Base-by-base conservation (phyloP, 2,797 vertebrate genomes). In the Siniperca scherzeri region DNA sequence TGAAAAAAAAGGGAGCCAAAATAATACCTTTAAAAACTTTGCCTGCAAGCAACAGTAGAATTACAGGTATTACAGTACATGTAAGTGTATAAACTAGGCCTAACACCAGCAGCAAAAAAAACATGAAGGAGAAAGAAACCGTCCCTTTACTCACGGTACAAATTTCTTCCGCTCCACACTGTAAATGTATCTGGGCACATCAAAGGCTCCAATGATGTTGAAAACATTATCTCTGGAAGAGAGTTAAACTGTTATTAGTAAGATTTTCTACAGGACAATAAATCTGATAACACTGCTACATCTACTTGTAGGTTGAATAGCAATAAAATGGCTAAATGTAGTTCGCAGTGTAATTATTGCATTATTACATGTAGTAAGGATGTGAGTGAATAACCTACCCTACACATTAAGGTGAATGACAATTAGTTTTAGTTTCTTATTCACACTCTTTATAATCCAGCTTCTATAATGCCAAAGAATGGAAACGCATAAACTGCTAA, bases 161-260 rank as follows among this genome's bases (percentile, higher is more conserved):
- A 99, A 99, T 80, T 99, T 99, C 95, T 99, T 99, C 69, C 97
- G 96, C 92, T 99, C 98, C 61, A 95, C 92, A 86, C 94, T 99
- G 93, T 99, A 99, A 88, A 99, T 95, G 68, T 95, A 99, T 89
- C 97, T 95, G 67, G 98, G 99, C 38, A 98, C 93, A 80, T 99
- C 97, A 60, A 97, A 99, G 19, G 98, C 98, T 93, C 98, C 98
- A 69, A 99, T 98, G 78, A 99, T 97, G 95, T 97, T 99, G 94
- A 99, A 98, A 87, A 98, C 95, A 82, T 97, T 97, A 85, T 98
- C 97, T 93, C 99, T 99, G 95, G 25, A 95, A 92, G 30, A 70
- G 0, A 86, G n/a, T 62, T 42, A 10, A 62, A 16, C 13, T 67
- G 8, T 42, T 27, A 50, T 25, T 11, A 4, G 1, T n/a, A 36